Conservation (phyloP, 1,140 invertebrate species). For the Zaprionus ornatus region DNA sequence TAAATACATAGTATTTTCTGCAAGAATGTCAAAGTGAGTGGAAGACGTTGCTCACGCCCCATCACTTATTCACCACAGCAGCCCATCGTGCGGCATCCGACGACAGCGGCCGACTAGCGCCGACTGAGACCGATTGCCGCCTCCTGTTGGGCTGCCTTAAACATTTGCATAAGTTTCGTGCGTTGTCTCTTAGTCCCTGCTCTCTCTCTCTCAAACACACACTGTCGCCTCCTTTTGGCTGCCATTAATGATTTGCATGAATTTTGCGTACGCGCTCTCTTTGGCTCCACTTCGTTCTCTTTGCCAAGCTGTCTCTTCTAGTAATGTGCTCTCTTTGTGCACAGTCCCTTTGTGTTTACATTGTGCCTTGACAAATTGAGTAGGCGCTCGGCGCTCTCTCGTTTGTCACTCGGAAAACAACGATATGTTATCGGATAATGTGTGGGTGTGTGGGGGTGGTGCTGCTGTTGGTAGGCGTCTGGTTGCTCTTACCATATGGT, state of each 20-base stretch:
- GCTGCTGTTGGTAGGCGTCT: slow-evolving; percentile 4
- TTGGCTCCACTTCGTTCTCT: neutral
- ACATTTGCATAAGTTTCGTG: neutral
- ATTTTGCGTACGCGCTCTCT: neutral
- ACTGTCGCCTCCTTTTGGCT: neutral
- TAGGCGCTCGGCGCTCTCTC: neutral
- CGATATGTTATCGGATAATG: slow-evolving; percentile 1
- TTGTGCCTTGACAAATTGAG: neutral
- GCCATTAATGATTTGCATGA: neutral
- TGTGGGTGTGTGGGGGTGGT: neutral
- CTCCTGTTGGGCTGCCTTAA: neutral
- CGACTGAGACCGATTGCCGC: neutral
- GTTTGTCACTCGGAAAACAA: neutral
- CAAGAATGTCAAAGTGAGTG: neutral
- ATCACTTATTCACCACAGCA: neutral
- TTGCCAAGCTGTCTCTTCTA: neutral
- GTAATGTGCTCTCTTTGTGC: neutral
- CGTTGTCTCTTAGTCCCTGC: neutral
- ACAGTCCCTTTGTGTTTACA: neutral
- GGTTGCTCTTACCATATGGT: slow-evolving; percentile 59
- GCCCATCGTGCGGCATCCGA: neutral
- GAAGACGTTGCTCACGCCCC: neutral
- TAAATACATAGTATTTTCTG: neutral
- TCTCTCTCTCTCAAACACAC: neutral
- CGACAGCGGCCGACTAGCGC: neutral